Percentiles rank a stretch among this genome's conserved stretches.
These are phyloP conservation scores for Temnothorax nylanderi DNA, from an alignment of 1,140 invertebrate genomes.

Conservation along the genomic window DNA sequence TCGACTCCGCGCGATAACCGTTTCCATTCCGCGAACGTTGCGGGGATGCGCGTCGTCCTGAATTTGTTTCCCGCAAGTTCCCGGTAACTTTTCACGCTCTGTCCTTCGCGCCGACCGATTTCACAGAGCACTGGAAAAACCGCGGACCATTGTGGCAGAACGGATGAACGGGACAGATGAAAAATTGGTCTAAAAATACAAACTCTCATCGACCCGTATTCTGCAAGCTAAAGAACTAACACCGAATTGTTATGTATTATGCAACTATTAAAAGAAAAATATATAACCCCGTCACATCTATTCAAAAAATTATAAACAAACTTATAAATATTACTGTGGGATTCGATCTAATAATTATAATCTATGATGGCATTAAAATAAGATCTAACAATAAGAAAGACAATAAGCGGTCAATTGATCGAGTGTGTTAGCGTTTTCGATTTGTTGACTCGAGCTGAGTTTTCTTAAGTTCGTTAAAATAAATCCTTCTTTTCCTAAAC, in stretches of 20 bases:
- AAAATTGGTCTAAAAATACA: background rate
- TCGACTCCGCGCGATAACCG: constrained; percentile 42
- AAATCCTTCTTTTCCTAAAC: no score
- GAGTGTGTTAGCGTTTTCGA: no score
- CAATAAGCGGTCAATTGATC: no score
- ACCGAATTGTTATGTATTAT: background rate
- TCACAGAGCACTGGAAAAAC: background rate
- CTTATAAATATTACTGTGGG: background rate
- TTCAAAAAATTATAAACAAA: background rate
- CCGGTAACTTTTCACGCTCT: constrained; percentile 10
- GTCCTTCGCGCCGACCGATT: background rate
- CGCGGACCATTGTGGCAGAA: background rate
- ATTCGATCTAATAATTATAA: no score
- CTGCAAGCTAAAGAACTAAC: background rate
- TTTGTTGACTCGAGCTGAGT: no score
- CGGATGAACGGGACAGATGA: no score
- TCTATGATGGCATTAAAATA: no score
- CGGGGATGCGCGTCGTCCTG: constrained; percentile 20
- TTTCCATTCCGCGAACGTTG: constrained; percentile 18
- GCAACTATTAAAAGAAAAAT: background rate
- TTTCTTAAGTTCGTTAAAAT: no score
- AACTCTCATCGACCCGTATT: background rate
- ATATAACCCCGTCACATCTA: background rate
- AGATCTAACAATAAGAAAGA: no score
- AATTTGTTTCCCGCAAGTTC: constrained; percentile 4